Evolutionary conservation across 2,888 invertebrate genomes (phyloP), one percentile per base, ranked within the genome.

Genomic region (Anoplius nigerrimus): DNA sequence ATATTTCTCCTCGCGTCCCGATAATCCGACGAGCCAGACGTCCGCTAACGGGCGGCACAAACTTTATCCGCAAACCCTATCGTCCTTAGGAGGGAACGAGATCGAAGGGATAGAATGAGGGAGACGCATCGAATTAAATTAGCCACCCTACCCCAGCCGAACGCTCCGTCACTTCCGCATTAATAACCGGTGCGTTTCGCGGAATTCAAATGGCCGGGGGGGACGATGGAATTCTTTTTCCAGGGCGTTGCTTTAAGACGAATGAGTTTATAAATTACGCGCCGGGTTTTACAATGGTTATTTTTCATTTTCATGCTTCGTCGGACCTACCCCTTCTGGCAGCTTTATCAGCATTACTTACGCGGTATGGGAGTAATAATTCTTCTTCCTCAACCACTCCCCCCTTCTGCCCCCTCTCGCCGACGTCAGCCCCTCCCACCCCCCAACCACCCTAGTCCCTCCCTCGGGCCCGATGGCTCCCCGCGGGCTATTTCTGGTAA

Each of bases 271-370:
- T 48, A 18, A 48, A 48, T 48, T 22, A 58, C 46, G 22, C 18
- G n/a, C 8, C 48, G 51, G 24, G 27, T 66, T 6, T 62, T 52
- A 22, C 24, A 11, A 11, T n/a, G 42, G 48, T 43, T 45, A 69
- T 62, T 66, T 62, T 51, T 62, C 51, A 66, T 43, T 66, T 66
- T 62, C 64, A 53, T 54, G 45, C 58, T 59, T 57, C 58, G 62
- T 43, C 45, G 51, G 18, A 46, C 13, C 55, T 59, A 56, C 61
- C 58, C 22, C 53, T 13, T 46, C 45, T 45, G 58, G 22, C 27
- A 58, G 27, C 54, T 24, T 58, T 66, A 66, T 66, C 62, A 48
- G 66, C 48, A 66, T 66, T 58, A 52, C 58, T 66, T 66, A 69
- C 34, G 34, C 53, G 18, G 55, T 54, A 66, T 54, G 56, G 20